Evolutionary conservation across 2,113 vertebrate genomes (phyloP), one percentile per base, ranked within the genome.

Genomic region (Oncorhynchus clarkii): DNA sequence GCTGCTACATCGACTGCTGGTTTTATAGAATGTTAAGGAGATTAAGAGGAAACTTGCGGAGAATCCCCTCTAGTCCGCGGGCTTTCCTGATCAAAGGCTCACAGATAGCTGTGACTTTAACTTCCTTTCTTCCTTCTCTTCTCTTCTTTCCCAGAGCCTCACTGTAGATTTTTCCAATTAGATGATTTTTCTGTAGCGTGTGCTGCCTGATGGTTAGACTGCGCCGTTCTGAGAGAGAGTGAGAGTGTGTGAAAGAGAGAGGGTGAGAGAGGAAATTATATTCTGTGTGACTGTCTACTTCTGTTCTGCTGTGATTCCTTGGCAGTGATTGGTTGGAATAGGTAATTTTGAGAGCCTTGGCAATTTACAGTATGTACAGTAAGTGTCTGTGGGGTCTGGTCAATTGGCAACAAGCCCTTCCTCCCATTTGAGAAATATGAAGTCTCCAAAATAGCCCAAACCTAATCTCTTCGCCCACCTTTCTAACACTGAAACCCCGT

Each of bases 1-100:
- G 70, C 80, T 79, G 48, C 72, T 84, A 73, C 39, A 12, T 80
- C 67, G 78, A 82, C 80, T 85, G 80, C 72, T 78, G 71, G 85
- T 78, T 85, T 88, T 83, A 80, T 73, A 78, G 79, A 82, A 83
- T 81, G 70, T 82, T 82, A 78, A 80, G 72, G 48, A 77, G 88
- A 88, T 93, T 90, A 91, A 89, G 75, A 31, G 67, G 75, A 84
- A 87, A 85, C 74, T 87, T 85, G 49, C 75, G 75, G 80, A 78
- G 82, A 92, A 89, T 92, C 85, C 76, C 81, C 76, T 84, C 73
- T 92, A 89, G 91, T 90, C 90, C 88, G 84, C 79, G 71, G 16
- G 84, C 81, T 73, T 78, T 75, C 59, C 73, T 88, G 88, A 92
- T 93, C 90, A 91, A 90, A 93, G 89, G 81, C 67, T 79, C 67